Base-by-base conservation (phyloP, 2,888 invertebrate species). In the Acrocyrtus sp. region DNA sequence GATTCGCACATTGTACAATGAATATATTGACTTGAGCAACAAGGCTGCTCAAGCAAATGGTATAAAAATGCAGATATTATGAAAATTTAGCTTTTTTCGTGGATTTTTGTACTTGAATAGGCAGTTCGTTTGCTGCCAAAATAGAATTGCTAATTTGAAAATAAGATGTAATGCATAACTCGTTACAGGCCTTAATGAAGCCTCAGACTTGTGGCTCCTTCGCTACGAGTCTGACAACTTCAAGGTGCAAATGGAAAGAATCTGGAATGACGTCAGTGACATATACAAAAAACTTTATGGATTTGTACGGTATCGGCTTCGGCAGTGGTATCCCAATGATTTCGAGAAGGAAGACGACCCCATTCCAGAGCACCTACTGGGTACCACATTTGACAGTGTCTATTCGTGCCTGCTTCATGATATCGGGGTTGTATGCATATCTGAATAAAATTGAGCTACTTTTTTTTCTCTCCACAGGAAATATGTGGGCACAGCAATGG, bases 191-290 rank as follows among this genome's bases (percentile, higher is more conserved):
- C 94, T 94, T 81, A 91, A 91, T 1, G 91, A 91, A 1, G 92
- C 95, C 82, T 92, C 95, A 0, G 94, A 92, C 24, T 93, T 93
- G 82, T 96, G 96, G 95, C 91, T 92, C 85, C 91, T 92, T 82
- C 91, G 91, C 0, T 97, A 94, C 82, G 94, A 94, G 78, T 83
- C 84, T 3, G 82, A 83, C 1, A 84, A 84, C 29, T 87, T 88
- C 72, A 81, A 84, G 61, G 80, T 82, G 0, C 87, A 89, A 78
- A 85, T 89, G 19, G 84, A 84, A 45, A 83, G 83, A 29, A 83
- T 88, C 0, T 90, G 90, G 87, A 86, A 87, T 76, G 87, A 87
- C 78, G 84, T 93, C 53, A 87, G 88, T 70, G 93, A 93, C 0
- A 84, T 95, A 0, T 95, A 95, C 84, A 89, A 91, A 79, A 90